These are phyloP conservation scores for Sporophila hypoxantha DNA, from an alignment of 2,113 vertebrate genomes.

Conservation along the genomic window DNA sequence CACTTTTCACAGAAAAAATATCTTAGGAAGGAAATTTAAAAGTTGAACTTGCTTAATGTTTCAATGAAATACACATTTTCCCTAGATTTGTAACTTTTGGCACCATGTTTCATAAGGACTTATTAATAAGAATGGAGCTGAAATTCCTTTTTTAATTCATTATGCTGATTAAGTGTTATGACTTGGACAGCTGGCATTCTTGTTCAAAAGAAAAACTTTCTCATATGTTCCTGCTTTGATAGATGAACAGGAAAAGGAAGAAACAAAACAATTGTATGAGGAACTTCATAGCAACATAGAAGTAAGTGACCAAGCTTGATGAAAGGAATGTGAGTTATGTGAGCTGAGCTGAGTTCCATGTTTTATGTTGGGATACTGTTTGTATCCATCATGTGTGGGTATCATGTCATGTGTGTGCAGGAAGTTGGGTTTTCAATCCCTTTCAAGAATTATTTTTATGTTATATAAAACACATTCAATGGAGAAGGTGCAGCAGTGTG, in stretches of 20 bases:
- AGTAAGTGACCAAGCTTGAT: conserved; percentile 65
- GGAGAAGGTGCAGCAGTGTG: background rate
- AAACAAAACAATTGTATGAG: conserved; percentile 79
- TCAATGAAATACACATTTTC: background rate
- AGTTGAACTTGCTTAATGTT: background rate
- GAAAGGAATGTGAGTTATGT: background rate
- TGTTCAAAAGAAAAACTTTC: background rate
- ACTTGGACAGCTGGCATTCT: background rate
- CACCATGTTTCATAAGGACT: background rate
- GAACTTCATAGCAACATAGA: conserved; percentile 80
- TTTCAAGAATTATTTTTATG: background rate
- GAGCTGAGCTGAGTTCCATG: background rate
- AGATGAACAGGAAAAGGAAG: conserved; percentile 91
- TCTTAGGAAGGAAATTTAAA: background rate
- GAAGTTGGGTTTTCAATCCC: background rate
- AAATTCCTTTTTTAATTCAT: background rate
- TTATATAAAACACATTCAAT: background rate
- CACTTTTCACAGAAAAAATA: background rate
- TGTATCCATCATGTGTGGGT: background rate
- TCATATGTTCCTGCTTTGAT: conserved; percentile 5
- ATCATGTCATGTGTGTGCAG: background rate
- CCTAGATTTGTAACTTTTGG: background rate
- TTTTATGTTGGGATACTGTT: background rate
- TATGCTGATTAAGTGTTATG: background rate
- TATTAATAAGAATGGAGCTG: background rate